Evolutionary conservation across 2,797 vertebrate species (phyloP), one percentile per base, ranked within the genome.

Genomic region (Limosa lapponica): DNA sequence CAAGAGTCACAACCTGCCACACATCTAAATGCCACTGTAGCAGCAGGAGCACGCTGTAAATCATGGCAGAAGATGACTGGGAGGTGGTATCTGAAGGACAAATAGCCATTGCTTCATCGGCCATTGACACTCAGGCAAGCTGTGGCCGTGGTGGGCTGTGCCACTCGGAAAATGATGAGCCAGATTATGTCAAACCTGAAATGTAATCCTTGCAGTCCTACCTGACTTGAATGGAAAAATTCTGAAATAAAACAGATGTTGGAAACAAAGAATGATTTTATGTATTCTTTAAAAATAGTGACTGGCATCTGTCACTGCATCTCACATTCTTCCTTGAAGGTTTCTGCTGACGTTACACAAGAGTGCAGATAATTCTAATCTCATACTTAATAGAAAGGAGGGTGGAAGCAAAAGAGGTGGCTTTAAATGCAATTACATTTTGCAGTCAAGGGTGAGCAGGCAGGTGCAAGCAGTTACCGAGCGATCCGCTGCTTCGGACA

Each of bases 21-120:
- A 85, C 52, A 80, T 85, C 83, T 81, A 86, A 93, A 24, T 67
- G 89, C 79, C 89, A 86, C 41, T 2, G 2, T 0, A 86, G 79
- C 65, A 75, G 19, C 37, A 81, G 69, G 32, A 78, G 72, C 13
- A 32, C 1, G 0, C 2, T 59, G 75, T 96, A 97, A 97, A 97
- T 95, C 94, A 91, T 0, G 1, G 65, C 18, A 23, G 59, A 48
- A 65, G 36, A 51, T 66, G 90, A 48, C 77, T 87, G 0, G 8
- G 80, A 73, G 89, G 39, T 36, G 84, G 49, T 67, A 51, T 48
- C 79, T 96, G 96, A 93, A 97, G 89, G 93, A 97, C 90, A 87
- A 96, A 96, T 66, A 10, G 54, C 82, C 84, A 95, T 95, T 94
- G 96, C 94, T 95, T 94, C 95, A 94, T 75, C 37, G 12, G 89